These are phyloP conservation scores for Echinarachnius parma DNA, from an alignment of 53 echinoderm and acorn worm genomes.

Conservation along the genomic window DNA sequence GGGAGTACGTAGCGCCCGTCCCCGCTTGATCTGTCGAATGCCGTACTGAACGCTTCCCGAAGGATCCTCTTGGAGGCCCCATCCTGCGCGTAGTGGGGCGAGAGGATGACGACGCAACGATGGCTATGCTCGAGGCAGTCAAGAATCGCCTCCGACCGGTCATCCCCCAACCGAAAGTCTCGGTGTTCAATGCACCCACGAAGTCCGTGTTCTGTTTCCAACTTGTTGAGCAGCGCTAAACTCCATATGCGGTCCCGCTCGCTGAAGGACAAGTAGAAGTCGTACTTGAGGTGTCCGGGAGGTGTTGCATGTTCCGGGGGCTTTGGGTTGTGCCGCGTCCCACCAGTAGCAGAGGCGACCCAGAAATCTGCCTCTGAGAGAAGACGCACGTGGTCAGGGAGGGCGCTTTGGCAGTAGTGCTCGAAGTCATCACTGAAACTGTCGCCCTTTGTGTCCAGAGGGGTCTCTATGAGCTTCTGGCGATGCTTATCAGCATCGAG, in stretches of 20 bases:
- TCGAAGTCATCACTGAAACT: slow-evolving; percentile 72
- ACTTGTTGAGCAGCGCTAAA: slow-evolving; percentile 61
- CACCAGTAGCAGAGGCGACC: slow-evolving; percentile 45
- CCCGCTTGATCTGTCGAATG: slow-evolving; percentile 13
- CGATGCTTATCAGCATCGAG: slow-evolving; percentile 32
- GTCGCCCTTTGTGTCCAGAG: slow-evolving; percentile 51
- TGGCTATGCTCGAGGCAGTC: slow-evolving; percentile 48
- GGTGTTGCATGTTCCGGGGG: background rate
- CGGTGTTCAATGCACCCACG: slow-evolving; percentile 56
- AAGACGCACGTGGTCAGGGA: slow-evolving; percentile 59
- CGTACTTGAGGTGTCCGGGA: slow-evolving; percentile 36
- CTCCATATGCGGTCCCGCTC: slow-evolving; percentile 67
- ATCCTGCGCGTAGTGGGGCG: slow-evolving; percentile 36
- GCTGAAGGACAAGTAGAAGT: slow-evolving; percentile 64
- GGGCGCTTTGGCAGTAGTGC: slow-evolving; percentile 46
- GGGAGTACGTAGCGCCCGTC: slow-evolving; percentile 46
- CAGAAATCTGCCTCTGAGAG: slow-evolving; percentile 62
- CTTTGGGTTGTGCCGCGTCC: slow-evolving; percentile 11
- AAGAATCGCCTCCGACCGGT: slow-evolving; percentile 14
- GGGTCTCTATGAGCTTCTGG: slow-evolving; percentile 22
- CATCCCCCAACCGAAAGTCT: slow-evolving; percentile 57
- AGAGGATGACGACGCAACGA: slow-evolving; percentile 60
- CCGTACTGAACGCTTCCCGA: slow-evolving; percentile 41
- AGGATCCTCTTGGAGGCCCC: background rate
- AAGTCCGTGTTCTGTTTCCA: slow-evolving; percentile 53